Base-by-base conservation (phyloP, 1,140 invertebrate species). In the Lasioglossum albipes region DNA sequence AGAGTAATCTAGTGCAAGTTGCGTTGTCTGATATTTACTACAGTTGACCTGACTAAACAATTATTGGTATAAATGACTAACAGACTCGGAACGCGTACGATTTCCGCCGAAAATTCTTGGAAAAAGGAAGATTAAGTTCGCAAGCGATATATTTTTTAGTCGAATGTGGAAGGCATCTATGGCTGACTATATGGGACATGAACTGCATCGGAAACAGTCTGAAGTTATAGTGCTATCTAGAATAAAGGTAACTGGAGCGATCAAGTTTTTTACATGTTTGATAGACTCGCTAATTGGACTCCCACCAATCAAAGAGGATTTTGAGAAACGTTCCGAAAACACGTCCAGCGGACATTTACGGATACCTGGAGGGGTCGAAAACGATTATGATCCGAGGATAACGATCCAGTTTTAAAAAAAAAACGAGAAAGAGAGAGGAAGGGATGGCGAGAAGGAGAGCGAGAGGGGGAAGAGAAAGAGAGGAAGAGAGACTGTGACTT, bases 351-450 rank as follows among this genome's bases (percentile, higher is more conserved):
- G 57, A 76, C 76, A 41, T 81, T 85, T 45, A 76, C 75, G 67
- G 49, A 62, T 59, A 68, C 49, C 71, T 52, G 41, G 31, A 49
- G 64, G 59, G 59, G 42, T 76, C 69, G 66, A 81, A 85, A 85
- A 73, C 83, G 84, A 85, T 72, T 76, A 72, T 81, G 84, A 85
- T 85, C 79, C 73, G 81, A 68, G 80, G 84, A 86, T 80, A 86
- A 86, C 84, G 84, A 86, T 81, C 73, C 75, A 57, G 81, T 52
- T 22, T 36, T 64, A 71, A 71, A 70, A 57, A 79, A 83, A 74
- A 83, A 45, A 9, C 5, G 45, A 45, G 45, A 10, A 7, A 13
- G 45, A 49, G 10, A 18, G 52, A 54, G 52, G 18, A 16, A 20
- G 16, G 18, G 18, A 16, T 13, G 6, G 18, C 1, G 52, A 12